These are phyloP conservation scores for Dexiosoma caninum DNA, from an alignment of 2,888 invertebrate genomes.

Conservation along the genomic window DNA sequence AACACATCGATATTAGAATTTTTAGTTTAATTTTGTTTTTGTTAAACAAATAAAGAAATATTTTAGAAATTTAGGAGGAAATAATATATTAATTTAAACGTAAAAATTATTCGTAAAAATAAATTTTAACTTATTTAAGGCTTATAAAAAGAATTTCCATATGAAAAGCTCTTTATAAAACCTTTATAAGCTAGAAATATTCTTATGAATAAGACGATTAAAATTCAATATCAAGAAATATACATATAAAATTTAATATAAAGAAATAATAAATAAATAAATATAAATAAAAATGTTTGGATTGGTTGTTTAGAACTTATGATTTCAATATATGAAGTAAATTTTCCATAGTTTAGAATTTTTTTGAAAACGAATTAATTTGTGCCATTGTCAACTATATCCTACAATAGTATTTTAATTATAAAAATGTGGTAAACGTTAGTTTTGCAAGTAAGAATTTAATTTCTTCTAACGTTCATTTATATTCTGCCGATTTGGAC, in stretches of 20 bases:
- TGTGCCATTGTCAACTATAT: background rate
- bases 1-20: constrained; percentile 63
- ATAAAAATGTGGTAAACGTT: background rate
- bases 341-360: too few species aligned
- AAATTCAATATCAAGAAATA: too few species aligned
- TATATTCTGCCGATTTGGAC: too few species aligned
- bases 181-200: too few species aligned
- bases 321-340: background rate
- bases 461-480: background rate
- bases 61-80: constrained; percentile 67
- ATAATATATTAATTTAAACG: constrained; percentile 1
- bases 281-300: background rate
- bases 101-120: background rate
- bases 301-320: background rate
- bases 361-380: too few species aligned
- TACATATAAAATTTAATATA: background rate
- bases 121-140: too few species aligned
- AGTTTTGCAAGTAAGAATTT: background rate
- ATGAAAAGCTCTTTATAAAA: too few species aligned
- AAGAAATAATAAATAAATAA: background rate
- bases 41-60: constrained; percentile 61
- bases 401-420: background rate
- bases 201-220: too few species aligned
- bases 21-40: constrained; percentile 43
- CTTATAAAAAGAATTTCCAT: too few species aligned